Evolutionary conservation across 2,888 invertebrate genomes (phyloP).

Genomic region (Punctoribates punctum): DNA sequence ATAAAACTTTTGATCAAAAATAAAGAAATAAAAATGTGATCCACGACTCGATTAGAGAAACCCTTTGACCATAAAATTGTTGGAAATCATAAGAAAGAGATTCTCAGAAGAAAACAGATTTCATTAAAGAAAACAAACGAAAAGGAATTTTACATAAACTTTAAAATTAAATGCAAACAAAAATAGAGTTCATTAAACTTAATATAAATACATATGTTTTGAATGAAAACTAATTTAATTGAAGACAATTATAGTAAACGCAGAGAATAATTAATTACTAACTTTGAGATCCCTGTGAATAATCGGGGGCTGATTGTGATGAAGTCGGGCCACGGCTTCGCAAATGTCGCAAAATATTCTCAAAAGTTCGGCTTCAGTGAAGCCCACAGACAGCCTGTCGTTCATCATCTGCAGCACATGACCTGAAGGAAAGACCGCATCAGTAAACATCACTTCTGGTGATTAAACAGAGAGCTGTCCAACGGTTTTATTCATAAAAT

Average conservation of each 20-base stretch:
- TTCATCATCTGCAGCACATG: conserved; percentile 85
- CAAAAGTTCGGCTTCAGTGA: conserved; percentile 71
- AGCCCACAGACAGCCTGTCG: conserved; percentile 67
- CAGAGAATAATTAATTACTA: conserved; percentile 44
- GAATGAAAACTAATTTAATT: conserved; percentile 4
- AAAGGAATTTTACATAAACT: too few relatives aligned
- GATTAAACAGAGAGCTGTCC: neutral
- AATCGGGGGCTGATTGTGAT: conserved; percentile 87
- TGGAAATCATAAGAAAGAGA: too few relatives aligned
- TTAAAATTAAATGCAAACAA: too few relatives aligned
- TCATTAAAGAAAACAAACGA: too few relatives aligned
- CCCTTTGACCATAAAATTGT: too few relatives aligned
- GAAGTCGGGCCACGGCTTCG: conserved; percentile 82
- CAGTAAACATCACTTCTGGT: neutral
- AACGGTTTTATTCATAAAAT: too few relatives aligned
- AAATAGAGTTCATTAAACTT: too few relatives aligned
- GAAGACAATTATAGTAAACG: conserved; percentile 7
- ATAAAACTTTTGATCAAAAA: too few relatives aligned
- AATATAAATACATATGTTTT: neutral
- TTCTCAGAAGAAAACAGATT: too few relatives aligned
- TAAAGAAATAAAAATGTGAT: too few relatives aligned
- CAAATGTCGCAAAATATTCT: conserved; percentile 86
- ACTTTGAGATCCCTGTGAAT: conserved; percentile 87
- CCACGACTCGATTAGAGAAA: too few relatives aligned
- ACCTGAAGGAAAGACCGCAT: conserved; percentile 51